These are phyloP conservation scores for Netelia inedita DNA, from an alignment of 2,888 invertebrate genomes.

Conservation along the genomic window DNA sequence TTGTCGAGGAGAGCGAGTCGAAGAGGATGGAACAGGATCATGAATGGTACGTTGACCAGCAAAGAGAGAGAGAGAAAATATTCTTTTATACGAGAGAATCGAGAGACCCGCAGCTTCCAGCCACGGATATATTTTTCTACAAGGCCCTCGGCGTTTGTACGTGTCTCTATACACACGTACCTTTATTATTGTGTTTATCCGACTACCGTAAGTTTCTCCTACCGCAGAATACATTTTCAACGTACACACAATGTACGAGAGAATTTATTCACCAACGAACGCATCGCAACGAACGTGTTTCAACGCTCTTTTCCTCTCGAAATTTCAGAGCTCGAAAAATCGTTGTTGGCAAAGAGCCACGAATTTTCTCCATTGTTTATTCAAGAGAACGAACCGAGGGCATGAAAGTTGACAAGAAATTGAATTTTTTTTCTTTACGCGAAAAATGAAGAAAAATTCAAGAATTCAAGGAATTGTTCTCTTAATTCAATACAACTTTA, in stretches of 20 bases:
- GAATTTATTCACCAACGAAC: conserved; percentile 55
- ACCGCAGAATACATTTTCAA: conserved; percentile 46
- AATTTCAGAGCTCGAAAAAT: background rate
- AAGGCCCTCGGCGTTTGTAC: background rate
- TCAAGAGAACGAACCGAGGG: background rate
- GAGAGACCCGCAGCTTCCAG: conserved; percentile 49
- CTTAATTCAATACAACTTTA: background rate
- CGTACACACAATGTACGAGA: conserved; percentile 53
- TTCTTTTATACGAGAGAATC: conserved; percentile 62
- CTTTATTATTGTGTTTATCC: background rate
- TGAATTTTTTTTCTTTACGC: too few species aligned
- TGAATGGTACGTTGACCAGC: conserved; percentile 79
- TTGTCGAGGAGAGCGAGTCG: conserved; percentile 33
- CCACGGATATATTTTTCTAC: background rate
- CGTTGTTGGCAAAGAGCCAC: too few species aligned
- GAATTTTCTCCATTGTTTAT: background rate
- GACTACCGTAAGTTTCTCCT: conserved; percentile 49
- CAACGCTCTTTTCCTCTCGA: conserved; percentile 16
- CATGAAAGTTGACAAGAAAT: background rate
- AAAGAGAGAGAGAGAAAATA: conserved; percentile 45
- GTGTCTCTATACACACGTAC: background rate
- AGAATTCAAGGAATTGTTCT: background rate
- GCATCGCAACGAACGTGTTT: conserved; percentile 2
- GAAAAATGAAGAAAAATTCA: background rate
- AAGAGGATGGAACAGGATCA: conserved; percentile 67